Conservation (phyloP, 2,797 vertebrate genomes). For the Sebastes variabilis region DNA sequence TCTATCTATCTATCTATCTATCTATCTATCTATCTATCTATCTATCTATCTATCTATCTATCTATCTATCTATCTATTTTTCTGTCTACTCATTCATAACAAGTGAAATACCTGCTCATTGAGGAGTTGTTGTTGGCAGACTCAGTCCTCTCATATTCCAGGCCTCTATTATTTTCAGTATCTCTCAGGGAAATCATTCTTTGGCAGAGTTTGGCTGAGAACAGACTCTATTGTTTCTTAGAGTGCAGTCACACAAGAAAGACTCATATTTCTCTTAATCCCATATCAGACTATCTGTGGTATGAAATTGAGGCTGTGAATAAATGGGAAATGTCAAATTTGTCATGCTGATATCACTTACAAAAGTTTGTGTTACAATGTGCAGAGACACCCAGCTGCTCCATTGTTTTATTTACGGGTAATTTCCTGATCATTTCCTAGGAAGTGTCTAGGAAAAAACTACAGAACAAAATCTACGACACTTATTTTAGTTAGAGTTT, state of each 20-base stretch:
- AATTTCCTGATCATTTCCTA: neutral
- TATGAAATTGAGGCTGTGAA: conserved; percentile 38
- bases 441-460: neutral
- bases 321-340: conserved; percentile 58
- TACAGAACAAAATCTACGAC: neutral
- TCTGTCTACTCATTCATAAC: neutral
- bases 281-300: conserved; percentile 48
- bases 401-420: neutral
- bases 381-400: neutral
- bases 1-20: neutral
- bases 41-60: neutral
- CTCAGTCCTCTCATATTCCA: conserved; percentile 43
- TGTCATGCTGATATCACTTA: conserved; percentile 41
- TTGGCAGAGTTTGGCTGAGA: conserved; percentile 37
- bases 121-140: conserved; percentile 40
- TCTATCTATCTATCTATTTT: neutral
- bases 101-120: neutral
- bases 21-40: neutral
- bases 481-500: neutral
- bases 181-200: conserved; percentile 50
- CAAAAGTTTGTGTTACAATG: neutral
- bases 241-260: conserved; percentile 40
- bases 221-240: conserved; percentile 52
- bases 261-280: conserved; percentile 57
- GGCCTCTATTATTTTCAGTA: conserved; percentile 37